Base-by-base conservation (phyloP, 2,797 vertebrate species). In the Microhierax caerulescens region DNA sequence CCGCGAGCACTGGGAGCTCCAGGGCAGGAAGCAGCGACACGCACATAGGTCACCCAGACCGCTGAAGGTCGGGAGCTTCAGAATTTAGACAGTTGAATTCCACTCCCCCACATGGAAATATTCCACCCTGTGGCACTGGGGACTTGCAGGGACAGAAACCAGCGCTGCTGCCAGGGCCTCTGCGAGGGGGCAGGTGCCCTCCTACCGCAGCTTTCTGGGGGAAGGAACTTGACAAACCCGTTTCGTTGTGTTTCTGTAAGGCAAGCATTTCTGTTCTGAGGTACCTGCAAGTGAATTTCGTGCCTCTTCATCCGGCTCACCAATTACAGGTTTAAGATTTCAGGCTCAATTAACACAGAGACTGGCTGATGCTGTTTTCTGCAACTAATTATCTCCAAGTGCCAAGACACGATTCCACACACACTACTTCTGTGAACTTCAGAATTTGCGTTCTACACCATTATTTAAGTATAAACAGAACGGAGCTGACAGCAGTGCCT, bases 301-400 rank as follows among this genome's bases (percentile, higher is more conserved):
- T 43, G 51, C 10, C 41, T 60, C 30, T 45, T 68, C 82, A 92
- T 16, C 60, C 72, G 53, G 81, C 54, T 82, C 17, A 8, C 37
- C 69, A 60, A 73, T 72, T 94, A 90, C 51, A 84, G 85, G 92
- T 91, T 93, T 94, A 47, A 81, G 73, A 78, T 67, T 95, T 83
- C 92, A 94, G 85, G 79, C 86, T 95, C 95, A 93, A 93, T 97
- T 94, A 98, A 95, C 84, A 78, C 75, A 20, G 22, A 24, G 73
- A 79, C 56, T 20, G 72, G 92, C 69, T 13, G 50, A 91, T 7
- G 92, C 68, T 28, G 73, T 30, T 95, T 85, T 32, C 19, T 86
- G 80, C 39, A 51, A 59, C 95, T 96, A 88, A 97, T 96, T 97
- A 95, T 60, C 96, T 88, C 48, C 37, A 61, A 81, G 80, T 39